Conservation (phyloP, 2,888 invertebrate genomes). For the Ophioninae sp. region DNA sequence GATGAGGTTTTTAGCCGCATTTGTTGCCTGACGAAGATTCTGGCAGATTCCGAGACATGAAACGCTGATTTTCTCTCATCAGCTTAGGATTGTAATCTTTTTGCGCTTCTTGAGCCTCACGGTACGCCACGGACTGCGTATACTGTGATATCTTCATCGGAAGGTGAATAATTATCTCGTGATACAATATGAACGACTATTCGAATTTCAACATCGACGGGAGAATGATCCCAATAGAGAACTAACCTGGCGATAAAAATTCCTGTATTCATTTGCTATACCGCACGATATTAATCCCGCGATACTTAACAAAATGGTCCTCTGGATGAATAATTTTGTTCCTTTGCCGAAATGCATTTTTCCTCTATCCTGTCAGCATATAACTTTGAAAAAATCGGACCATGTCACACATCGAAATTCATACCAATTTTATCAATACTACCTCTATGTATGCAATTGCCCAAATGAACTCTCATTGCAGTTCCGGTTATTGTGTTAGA, state of each 20-base stretch:
- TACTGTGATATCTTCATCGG: constrained; percentile 69
- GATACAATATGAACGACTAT: neutral
- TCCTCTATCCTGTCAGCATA: neutral
- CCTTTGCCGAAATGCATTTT: constrained; percentile 51
- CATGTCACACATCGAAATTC: neutral
- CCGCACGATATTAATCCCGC: constrained; percentile 64
- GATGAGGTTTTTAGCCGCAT: neutral
- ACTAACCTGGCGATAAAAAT: constrained; percentile 62
- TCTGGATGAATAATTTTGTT: constrained; percentile 66
- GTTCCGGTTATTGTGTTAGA: neutral
- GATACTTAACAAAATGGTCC: constrained; percentile 64
- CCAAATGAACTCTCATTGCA: neutral
- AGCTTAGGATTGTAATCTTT: constrained; percentile 63
- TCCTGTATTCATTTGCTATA: constrained; percentile 66
- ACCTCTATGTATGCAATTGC: neutral
- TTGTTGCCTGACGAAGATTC: constrained; percentile 36
- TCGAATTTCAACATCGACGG: neutral
- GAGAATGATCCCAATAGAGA: neutral
- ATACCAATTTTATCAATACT: neutral
- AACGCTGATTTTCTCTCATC: constrained; percentile 64
- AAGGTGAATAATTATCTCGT: neutral
- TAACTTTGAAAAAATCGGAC: neutral
- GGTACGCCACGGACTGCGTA: constrained; percentile 68
- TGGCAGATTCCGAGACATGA: constrained; percentile 31
- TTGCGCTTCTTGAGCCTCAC: constrained; percentile 63